Percentiles rank a stretch among this genome's conserved stretches.
These are phyloP conservation scores for Ceramica pisi DNA, from an alignment of 2,888 invertebrate genomes.

Conservation along the genomic window DNA sequence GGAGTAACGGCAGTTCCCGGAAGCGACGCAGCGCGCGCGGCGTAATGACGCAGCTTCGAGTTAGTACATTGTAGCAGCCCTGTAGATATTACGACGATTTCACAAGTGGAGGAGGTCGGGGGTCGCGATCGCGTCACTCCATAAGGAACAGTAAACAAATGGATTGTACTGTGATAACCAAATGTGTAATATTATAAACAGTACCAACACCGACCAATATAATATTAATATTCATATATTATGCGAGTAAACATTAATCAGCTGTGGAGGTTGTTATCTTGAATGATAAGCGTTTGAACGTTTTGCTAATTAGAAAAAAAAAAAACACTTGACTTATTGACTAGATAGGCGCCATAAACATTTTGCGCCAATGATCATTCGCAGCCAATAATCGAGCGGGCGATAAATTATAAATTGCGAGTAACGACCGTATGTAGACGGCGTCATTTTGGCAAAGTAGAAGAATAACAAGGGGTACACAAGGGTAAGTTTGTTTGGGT, in stretches of 20 bases:
- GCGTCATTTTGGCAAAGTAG: conserved; percentile 63
- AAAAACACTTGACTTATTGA: conserved; percentile 15
- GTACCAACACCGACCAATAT: conserved; percentile 9
- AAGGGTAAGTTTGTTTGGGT: conserved; percentile 78
- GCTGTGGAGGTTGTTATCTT: conserved; percentile 51
- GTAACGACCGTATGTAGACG: conserved; percentile 44
- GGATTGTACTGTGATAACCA: conserved; percentile 61
- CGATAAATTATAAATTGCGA: conserved; percentile 48
- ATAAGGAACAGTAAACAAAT: conserved; percentile 68
- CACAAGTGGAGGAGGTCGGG: conserved; percentile 71
- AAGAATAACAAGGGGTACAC: conserved; percentile 61
- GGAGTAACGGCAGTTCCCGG: conserved; percentile 33
- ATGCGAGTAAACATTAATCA: conserved; percentile 56
- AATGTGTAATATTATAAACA: conserved; percentile 56
- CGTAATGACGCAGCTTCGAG: conserved; percentile 43
- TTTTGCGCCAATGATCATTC: conserved; percentile 14
- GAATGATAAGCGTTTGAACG: conserved; percentile 33
- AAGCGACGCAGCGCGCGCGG: conserved; percentile 25
- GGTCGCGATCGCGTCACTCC: conserved; percentile 67
- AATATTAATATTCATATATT: conserved; percentile 28
- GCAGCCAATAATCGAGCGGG: conserved; percentile 31
- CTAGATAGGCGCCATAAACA: conserved; percentile 24
- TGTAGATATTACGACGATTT: conserved; percentile 65
- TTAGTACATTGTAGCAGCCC: conserved; percentile 65
- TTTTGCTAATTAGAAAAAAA: conserved; percentile 39